Evolutionary conservation across 2,113 vertebrate genomes (phyloP).

Genomic region (Ameiurus melas): DNA sequence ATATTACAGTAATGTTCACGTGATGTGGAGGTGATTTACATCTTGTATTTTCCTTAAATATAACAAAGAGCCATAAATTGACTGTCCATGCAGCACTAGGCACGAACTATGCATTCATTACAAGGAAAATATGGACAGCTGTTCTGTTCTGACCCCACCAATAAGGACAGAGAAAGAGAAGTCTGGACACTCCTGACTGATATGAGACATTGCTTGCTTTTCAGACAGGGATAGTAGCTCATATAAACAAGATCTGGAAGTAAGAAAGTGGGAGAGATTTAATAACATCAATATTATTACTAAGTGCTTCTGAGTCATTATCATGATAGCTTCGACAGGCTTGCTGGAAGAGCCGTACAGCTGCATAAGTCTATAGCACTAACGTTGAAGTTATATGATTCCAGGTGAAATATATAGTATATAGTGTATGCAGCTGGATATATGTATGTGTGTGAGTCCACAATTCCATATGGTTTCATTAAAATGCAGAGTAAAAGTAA

Average conservation of each 20-base stretch:
- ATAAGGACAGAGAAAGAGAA: background rate
- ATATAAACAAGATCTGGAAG: slow-evolving; percentile 21
- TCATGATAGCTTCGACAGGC: background rate
- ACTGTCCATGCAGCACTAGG: too few species aligned
- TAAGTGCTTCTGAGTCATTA: background rate
- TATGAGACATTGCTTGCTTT: background rate
- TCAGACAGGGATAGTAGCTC: slow-evolving; percentile 9
- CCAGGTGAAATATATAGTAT: background rate
- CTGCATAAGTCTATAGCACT: background rate
- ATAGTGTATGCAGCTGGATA: background rate
- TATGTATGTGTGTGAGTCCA: background rate
- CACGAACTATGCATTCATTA: background rate
- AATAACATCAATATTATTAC: slow-evolving; percentile 40
- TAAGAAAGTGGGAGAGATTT: background rate
- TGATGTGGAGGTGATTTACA: background rate
- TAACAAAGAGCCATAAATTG: background rate
- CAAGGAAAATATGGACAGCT: background rate
- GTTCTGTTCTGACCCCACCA: background rate
- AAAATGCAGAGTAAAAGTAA: slow-evolving; percentile 1
- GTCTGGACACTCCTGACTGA: background rate
- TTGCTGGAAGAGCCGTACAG: background rate
- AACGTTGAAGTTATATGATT: background rate
- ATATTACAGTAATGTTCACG: background rate
- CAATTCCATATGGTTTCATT: slow-evolving; percentile 26
- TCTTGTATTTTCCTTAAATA: background rate